phyloP scores from a whole-genome alignment of 2,113 vertebrate species.

The Sapajus apella region DNA sequence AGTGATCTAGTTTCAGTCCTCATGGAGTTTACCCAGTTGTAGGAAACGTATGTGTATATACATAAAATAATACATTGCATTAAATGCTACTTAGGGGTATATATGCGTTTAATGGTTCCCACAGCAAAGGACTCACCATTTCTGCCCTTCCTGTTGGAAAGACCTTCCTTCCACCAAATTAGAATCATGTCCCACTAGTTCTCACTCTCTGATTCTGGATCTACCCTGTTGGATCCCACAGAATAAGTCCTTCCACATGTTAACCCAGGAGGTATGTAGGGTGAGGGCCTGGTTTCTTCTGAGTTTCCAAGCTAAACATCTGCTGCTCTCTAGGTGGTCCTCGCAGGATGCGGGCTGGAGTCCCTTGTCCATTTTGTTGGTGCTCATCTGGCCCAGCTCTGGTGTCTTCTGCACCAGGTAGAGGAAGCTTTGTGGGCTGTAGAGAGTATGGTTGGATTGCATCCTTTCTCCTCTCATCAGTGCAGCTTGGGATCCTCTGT shows the following conservation, averaged over 20 bases:
- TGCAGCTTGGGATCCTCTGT: background rate
- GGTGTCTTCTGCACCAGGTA: background rate
- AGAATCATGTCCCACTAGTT: background rate
- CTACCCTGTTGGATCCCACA: background rate
- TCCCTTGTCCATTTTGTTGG: background rate
- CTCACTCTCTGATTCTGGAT: background rate
- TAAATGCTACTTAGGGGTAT: background rate
- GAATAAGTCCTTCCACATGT: background rate
- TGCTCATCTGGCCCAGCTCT: background rate
- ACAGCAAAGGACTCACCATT: background rate
- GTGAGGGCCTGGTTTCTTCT: background rate
- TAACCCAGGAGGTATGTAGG: background rate
- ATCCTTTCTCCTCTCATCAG: background rate
- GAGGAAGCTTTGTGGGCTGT: background rate
- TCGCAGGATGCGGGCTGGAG: background rate
- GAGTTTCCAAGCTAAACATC: background rate
- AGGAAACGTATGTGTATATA: background rate
- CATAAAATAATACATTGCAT: background rate
- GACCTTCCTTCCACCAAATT: background rate
- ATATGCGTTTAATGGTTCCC: background rate
- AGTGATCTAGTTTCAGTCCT: background rate
- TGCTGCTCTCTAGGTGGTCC: background rate
- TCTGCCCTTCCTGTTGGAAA: background rate
- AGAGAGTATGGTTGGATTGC: background rate
- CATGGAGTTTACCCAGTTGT: background rate